These are phyloP conservation scores for Chondrilla cf. caribensis DNA, from an alignment of 37 sponge, comb jelly and placozoan genomes.

Conservation along the genomic window DNA sequence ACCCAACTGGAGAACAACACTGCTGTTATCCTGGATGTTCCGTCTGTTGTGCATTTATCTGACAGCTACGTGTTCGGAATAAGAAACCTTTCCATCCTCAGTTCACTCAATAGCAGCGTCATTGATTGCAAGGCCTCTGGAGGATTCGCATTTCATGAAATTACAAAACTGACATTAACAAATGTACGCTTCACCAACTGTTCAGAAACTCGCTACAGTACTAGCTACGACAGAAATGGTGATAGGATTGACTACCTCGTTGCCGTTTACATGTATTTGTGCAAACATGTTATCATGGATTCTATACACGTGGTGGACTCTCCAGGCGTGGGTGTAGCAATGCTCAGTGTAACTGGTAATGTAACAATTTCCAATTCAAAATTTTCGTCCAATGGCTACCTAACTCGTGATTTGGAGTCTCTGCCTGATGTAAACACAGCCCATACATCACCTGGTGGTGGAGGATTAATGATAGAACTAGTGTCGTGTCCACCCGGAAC, in stretches of 20 bases:
- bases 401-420: not conserved
- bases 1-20: not conserved
- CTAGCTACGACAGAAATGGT: not conserved
- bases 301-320: not conserved
- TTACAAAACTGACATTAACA: not conserved
- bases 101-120: not conserved
- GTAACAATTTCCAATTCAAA: not conserved
- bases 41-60: not conserved
- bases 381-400: not conserved
- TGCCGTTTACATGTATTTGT: not conserved
- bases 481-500: conserved; percentile 8
- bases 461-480: not conserved
- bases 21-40: not conserved
- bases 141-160: not conserved
- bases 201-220: not conserved
- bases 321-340: conserved; percentile 2
- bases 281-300: not conserved
- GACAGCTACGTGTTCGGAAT: not conserved
- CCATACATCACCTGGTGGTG: not conserved
- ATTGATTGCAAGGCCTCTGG: not conserved
- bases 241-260: not conserved
- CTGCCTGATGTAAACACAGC: too few relatives aligned
- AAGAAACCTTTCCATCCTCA: too few relatives aligned
- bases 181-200: conserved; percentile 4
- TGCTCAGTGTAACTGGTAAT: not conserved